Evolutionary conservation across 2,113 vertebrate genomes (phyloP), one percentile per base, ranked within the genome.

Genomic region (Lampris megalopsis): DNA sequence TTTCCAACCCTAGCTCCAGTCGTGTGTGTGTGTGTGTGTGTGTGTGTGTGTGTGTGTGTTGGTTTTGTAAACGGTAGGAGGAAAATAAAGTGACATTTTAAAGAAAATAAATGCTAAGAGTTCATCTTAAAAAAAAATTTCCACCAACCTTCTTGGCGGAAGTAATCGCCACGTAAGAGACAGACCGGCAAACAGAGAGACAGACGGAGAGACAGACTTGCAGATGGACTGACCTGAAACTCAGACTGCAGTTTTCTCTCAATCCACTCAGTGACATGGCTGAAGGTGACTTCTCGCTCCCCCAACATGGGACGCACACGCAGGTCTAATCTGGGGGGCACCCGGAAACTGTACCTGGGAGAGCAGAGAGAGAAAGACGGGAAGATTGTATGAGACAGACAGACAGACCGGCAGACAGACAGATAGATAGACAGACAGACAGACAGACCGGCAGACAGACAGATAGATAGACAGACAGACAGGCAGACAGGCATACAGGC

Each of bases 261-360:
- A 0, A 97, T 96, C 95, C 96, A 96, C 87, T 96, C 96, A 0
- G 94, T 96, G 75, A 96, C 94, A 0, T 97, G 96, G 2, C 94
- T 94, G 80, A 96, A 95, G 0, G 96, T 96, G 70, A 96, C 96
- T 79, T 96, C 95, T 71, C 95, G 72, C 67, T 96, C 96, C 0
- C 96, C 96, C 37, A 97, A 92, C 86, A 96, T 96, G 0, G 96
- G 96, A 1, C 87, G 87, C 42, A 97, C 95, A 53, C 89, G 93
- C 82, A 97, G 92, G 80, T 96, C 95, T 77, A 97, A 92, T 80
- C 87, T 94, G 0, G 96, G 96, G 0, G 95, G 95, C 45, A 84
- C 86, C 49, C 72, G 91, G 91, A 97, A 97, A 86, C 96, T 95
- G 91, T 96, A 97, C 96, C 95, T 96, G 86, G 24, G 36, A 50